Evolutionary conservation across 2,797 vertebrate genomes (phyloP).

Genomic region (Crenuchus spilurus): DNA sequence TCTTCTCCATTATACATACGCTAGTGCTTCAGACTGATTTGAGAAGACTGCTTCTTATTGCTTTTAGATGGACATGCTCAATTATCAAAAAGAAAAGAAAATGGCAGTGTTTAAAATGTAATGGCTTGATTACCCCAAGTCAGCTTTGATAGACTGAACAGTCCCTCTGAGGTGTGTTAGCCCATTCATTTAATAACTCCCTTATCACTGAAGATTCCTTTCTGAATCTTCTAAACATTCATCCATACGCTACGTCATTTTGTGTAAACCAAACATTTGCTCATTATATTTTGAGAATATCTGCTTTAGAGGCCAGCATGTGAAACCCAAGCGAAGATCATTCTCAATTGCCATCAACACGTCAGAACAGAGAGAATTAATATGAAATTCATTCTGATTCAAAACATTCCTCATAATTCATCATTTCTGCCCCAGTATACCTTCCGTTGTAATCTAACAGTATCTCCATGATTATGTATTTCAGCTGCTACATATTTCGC

Average conservation of each 20-base stretch:
- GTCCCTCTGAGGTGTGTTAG: slow-evolving; percentile 10
- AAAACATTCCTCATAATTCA: too few species aligned
- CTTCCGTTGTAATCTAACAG: slow-evolving; percentile 48
- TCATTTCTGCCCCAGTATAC: slow-evolving; percentile 27
- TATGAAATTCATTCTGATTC: too few species aligned
- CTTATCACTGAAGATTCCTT: neutral
- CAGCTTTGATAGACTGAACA: slow-evolving; percentile 22
- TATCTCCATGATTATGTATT: slow-evolving; percentile 30
- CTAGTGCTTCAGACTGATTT: slow-evolving; percentile 35
- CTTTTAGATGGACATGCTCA: slow-evolving; percentile 64
- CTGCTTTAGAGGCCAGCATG: slow-evolving; percentile 6
- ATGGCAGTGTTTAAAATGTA: slow-evolving; percentile 48
- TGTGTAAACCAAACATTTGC: neutral
- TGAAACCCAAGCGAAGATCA: too few species aligned
- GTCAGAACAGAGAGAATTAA: neutral
- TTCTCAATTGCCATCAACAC: slow-evolving; percentile 4
- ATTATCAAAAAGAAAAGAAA: slow-evolving; percentile 15
- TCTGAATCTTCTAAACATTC: neutral
- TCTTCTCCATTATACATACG: slow-evolving; percentile 26
- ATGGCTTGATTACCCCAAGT: slow-evolving; percentile 30
- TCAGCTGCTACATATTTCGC: slow-evolving; percentile 60
- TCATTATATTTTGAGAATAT: neutral
- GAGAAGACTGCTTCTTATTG: slow-evolving; percentile 70
- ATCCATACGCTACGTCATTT: neutral
- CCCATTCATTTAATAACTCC: neutral